These are phyloP conservation scores for Dinocampus coccinellae DNA, from an alignment of 2,888 invertebrate species.

Conservation along the genomic window DNA sequence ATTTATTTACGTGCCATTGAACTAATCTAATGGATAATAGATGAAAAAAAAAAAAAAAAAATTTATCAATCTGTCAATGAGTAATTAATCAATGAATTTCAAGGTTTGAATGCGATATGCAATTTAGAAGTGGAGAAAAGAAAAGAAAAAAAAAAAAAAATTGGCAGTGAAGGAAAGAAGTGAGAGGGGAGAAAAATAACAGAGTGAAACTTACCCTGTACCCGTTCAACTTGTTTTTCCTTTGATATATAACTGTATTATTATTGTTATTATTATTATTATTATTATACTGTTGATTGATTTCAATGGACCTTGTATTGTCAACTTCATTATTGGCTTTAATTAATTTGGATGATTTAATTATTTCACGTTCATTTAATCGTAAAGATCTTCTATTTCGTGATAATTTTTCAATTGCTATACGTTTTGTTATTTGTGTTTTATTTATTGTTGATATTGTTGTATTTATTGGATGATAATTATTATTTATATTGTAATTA, in stretches of 20 bases:
- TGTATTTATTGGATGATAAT: constrained; percentile 17
- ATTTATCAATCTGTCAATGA: not conserved
- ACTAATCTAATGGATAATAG: constrained; percentile 31
- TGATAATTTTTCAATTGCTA: constrained; percentile 9
- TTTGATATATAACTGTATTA: constrained; percentile 41
- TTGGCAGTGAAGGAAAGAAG: no score
- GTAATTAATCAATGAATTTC: constrained; percentile 7
- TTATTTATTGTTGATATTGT: constrained; percentile 14
- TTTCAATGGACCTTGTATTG: not conserved
- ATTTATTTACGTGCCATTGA: constrained; percentile 8
- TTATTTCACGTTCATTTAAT: constrained; percentile 37
- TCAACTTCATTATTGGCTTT: constrained; percentile 42
- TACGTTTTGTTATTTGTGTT: not conserved
- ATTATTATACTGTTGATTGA: constrained; percentile 10
- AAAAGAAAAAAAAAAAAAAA: no score
- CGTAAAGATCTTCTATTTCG: constrained; percentile 42
- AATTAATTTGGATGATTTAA: constrained; percentile 44
- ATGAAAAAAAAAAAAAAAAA: constrained; percentile 20
- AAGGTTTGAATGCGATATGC: no score
- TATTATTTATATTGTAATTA: constrained; percentile 4
- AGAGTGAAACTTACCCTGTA: constrained; percentile 51
- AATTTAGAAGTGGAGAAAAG: no score
- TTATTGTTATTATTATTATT: no score
- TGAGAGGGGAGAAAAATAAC: not conserved
- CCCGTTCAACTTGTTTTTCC: constrained; percentile 53